Evolutionary conservation across 2,113 vertebrate genomes (phyloP).

Genomic region (Notothenia rossii): DNA sequence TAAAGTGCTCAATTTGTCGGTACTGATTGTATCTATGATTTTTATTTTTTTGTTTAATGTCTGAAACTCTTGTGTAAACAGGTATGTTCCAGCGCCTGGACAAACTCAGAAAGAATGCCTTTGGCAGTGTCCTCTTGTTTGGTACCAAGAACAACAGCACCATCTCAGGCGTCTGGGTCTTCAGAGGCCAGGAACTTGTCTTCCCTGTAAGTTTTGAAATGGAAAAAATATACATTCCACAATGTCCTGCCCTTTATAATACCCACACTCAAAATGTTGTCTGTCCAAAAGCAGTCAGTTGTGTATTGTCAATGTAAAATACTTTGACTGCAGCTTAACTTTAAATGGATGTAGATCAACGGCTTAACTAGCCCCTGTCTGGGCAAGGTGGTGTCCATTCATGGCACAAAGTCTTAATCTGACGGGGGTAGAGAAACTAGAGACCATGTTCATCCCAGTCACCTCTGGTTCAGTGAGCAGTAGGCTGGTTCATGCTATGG

Average conservation of each 20-base stretch:
- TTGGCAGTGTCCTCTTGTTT: conserved; percentile 91
- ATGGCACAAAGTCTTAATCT: conserved; percentile 79
- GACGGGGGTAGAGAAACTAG: conserved; percentile 64
- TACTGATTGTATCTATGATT: not conserved
- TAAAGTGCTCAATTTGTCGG: not conserved
- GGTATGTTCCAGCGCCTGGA: conserved; percentile 96
- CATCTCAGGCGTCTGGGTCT: conserved; percentile 93
- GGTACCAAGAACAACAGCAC: conserved; percentile 88
- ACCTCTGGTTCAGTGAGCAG: conserved; percentile 69
- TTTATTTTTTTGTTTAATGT: not conserved
- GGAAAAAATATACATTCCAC: not conserved
- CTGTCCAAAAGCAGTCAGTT: not conserved
- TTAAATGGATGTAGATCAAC: too few species aligned
- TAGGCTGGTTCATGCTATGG: conserved; percentile 81
- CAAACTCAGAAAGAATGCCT: conserved; percentile 92
- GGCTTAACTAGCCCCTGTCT: conserved; percentile 54
- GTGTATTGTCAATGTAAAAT: not conserved
- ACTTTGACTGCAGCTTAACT: not conserved
- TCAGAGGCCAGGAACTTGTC: conserved; percentile 92
- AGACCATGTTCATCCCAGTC: conserved; percentile 80
- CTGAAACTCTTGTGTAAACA: conserved; percentile 48
- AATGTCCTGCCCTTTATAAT: too few species aligned
- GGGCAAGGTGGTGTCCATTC: conserved; percentile 74
- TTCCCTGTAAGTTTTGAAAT: conserved; percentile 86
- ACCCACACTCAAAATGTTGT: too few species aligned